Base-by-base conservation (phyloP, 2,113 vertebrate species). In the Bubalus kerabau region DNA sequence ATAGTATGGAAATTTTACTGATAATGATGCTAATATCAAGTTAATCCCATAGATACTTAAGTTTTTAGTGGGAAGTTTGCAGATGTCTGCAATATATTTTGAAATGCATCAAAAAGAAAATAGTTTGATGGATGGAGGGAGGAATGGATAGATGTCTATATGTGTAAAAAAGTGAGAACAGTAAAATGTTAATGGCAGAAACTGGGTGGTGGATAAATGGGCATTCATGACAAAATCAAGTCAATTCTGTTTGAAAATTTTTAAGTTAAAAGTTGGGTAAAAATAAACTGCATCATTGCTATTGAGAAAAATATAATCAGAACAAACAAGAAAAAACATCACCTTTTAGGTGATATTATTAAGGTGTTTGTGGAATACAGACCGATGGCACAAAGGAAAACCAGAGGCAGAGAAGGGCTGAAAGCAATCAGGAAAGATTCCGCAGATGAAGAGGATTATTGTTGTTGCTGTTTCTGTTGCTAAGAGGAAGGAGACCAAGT, bases 381-480 rank as follows among this genome's bases (percentile, higher is more conserved):
- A 67, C 15, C 15, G 8, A 50, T 3, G 24, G 40, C 1, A 24
- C 21, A 40, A 54, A 78, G 81, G 50, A 57, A 14, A 36, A 36
- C 36, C 7, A 28, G 82, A 90, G 43, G 11, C 56, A 8, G 71
- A 13, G 6, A 10, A 48, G 48, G 67, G 19, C 21, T 6, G 48
- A 50, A 59, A 9, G 15, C 15, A 2, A 16, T 28, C 57, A 40
- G 40, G 36, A 56, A 60, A 16, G 46, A 43, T 9, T 74, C 11
- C 9, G 0, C 0, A 7, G 48, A 40, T 6, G 76, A 85, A n/a
- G 15, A 62, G 2, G 30, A 7, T 3, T 19, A 30, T 32, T 60
- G 12, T 11, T 56, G 67, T 54, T 82, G 46, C 30, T 43, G 6
- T 74, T 71, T 16, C 30, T 30, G 36, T 48, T 36, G 15, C 3